Evolutionary conservation across 2,113 vertebrate species (phyloP), one percentile per base, ranked within the genome.

Genomic region (Hepsetus odoe): DNA sequence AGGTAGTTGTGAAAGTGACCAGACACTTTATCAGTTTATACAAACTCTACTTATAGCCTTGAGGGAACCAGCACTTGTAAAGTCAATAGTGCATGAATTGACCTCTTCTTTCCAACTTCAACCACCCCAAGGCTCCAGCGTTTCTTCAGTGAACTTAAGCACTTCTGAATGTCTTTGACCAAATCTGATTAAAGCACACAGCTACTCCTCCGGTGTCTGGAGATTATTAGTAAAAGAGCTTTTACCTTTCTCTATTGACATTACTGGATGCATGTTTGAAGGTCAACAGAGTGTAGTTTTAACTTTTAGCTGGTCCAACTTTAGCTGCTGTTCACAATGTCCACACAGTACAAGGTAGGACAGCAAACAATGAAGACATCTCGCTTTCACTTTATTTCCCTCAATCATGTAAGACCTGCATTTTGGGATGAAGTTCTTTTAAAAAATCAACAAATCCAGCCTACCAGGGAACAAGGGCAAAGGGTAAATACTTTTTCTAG

Each of bases 1-100:
- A 1, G n/a, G 30, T 28, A 33, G 13, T 38, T 74, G 38, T 75
- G 49, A 75, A 74, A 75, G 64, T 75, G 73, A 65, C 61, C 59
- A 26, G 42, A 69, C 24, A 64, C 61, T 64, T 64, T 64, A 69
- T 28, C 24, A 49, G 42, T 69, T 69, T 28, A 30, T 42, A 69
- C 16, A 46, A 69, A 69, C 24, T 24, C 30, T 70, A 22, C 53
- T 61, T 61, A 8, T 46, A 77, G 9, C 18, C 26, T 20, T 62
- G 13, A 33, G 65, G 35, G 40, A 65, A 18, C 44, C 35, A 4
- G 55, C 20, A 28, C 30, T 46, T 61, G 65, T 24, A 12, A 61
- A 30, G 40, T 58, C 76, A 61, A 61, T 14, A 61, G 53, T 38
- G 61, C 51, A 58, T 70, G 42, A 49, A 77, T 66, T 22, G 76